Conservation (phyloP, 2,797 vertebrate species). For the Sphenopsis melanotis region DNA sequence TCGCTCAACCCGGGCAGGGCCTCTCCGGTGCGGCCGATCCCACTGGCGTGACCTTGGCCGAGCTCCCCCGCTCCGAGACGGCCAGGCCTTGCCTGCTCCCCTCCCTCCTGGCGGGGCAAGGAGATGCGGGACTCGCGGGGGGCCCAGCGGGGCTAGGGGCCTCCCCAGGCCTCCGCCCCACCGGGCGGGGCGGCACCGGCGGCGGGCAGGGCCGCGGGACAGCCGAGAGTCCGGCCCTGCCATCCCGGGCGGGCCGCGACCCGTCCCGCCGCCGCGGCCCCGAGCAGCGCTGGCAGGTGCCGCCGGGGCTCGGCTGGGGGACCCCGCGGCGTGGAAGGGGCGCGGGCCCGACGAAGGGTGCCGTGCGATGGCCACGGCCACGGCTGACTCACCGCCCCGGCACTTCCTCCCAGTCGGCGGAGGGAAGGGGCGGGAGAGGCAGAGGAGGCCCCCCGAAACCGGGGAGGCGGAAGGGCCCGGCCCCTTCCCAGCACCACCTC, state of each 20-base stretch:
- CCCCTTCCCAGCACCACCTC: slow-evolving; percentile 10
- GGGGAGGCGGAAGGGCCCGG: background rate
- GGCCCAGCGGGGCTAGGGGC: background rate
- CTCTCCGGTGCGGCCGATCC: background rate
- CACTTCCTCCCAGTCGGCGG: slow-evolving; percentile 47
- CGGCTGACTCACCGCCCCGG: slow-evolving; percentile 56
- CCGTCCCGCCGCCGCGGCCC: background rate
- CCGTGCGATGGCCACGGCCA: background rate
- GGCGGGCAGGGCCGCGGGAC: background rate
- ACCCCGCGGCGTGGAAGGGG: background rate
- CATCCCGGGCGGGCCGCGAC: background rate
- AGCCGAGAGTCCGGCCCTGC: background rate
- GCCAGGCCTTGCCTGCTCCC: background rate
- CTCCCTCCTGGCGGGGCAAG: background rate
- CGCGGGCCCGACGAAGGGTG: background rate
- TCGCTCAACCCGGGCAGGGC: background rate
- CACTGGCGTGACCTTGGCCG: background rate
- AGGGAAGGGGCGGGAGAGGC: background rate
- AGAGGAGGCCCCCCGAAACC: slow-evolving; percentile 8
- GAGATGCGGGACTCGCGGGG: background rate
- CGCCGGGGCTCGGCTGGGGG: background rate
- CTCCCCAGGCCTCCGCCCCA: background rate
- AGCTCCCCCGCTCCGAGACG: background rate
- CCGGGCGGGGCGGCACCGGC: background rate
- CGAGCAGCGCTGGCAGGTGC: background rate